These are phyloP conservation scores for Takifugu flavidus DNA, from an alignment of 2,113 vertebrate species.

Conservation along the genomic window DNA sequence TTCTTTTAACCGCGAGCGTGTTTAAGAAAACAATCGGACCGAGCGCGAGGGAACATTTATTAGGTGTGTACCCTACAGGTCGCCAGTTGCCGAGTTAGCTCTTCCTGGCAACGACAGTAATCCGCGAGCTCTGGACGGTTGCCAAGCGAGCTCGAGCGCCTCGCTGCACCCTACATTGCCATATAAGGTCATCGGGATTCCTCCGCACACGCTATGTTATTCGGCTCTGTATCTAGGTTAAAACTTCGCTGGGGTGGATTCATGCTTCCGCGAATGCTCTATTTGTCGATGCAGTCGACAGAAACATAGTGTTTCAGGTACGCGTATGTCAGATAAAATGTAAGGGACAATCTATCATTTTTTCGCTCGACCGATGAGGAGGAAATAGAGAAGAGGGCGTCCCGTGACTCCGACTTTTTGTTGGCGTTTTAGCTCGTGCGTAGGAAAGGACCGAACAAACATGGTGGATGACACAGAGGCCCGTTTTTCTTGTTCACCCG, in stretches of 20 bases:
- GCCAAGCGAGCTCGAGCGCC: conserved; percentile 56
- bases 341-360: not conserved
- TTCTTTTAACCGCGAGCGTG: not conserved
- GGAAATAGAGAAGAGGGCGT: too few species aligned
- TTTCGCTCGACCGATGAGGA: not conserved
- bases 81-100: conserved; percentile 32
- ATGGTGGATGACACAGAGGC: conserved; percentile 24
- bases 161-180: conserved; percentile 54
- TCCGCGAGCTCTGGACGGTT: conserved; percentile 54
- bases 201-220: conserved; percentile 19
- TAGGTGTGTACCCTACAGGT: conserved; percentile 5
- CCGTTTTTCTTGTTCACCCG: conserved; percentile 47
- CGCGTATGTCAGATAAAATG: not conserved
- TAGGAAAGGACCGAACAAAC: not conserved
- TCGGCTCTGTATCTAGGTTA: conserved; percentile 33
- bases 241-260: conserved; percentile 24
- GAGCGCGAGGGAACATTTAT: conserved; percentile 21
- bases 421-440: not conserved
- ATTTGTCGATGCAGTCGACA: not conserved
- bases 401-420: too few species aligned
- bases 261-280: conserved; percentile 18
- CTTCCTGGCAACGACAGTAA: conserved; percentile 50
- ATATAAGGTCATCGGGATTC: conserved; percentile 72
- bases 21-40: conserved; percentile 6
- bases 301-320: not conserved